These are phyloP conservation scores for human (Homo sapiens) DNA, from an alignment of 2,113 vertebrate genomes.

Conservation along the genomic window GRCh38 chr1:87275501-87276000, in stretches of 20 bases:
- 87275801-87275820: conserved; percentile 87
- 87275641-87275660: conserved; percentile 80
- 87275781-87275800: conserved; percentile 85
- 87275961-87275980: conserved; percentile 83
- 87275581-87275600: conserved; percentile 82
- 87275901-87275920: conserved; percentile 76
- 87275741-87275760: conserved; percentile 82
- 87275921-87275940: conserved; percentile 80
- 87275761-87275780: conserved; percentile 85
- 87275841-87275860: conserved; percentile 86
- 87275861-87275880: conserved; percentile 80
- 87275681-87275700: conserved; percentile 82
- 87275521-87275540: conserved; percentile 37
- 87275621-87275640: conserved; percentile 78
- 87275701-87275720: conserved; percentile 82
- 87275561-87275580: conserved; percentile 62
- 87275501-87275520: conserved; percentile 46
- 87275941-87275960: conserved; percentile 82
- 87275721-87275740: conserved; percentile 85
- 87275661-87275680: conserved; percentile 81
- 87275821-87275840: conserved; percentile 85
- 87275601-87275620: conserved; percentile 77
- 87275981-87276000: conserved; percentile 86
- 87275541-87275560: conserved; percentile 55
- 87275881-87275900: conserved; percentile 81